These are phyloP conservation scores for Rhyzopertha dominica DNA, from an alignment of 1,140 invertebrate species.

Conservation along the genomic window DNA sequence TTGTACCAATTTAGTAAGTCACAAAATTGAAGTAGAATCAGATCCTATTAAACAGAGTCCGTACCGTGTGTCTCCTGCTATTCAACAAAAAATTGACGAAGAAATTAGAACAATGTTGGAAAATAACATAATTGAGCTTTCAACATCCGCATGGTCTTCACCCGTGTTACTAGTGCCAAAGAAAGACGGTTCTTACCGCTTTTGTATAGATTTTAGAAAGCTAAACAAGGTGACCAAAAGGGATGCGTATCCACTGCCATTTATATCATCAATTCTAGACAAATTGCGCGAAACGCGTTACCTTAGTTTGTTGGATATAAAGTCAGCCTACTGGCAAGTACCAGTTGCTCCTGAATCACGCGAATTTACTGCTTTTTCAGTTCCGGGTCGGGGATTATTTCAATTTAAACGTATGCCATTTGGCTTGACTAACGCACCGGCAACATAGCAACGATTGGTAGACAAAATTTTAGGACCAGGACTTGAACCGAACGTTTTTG, in stretches of 20 bases:
- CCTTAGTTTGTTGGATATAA: constrained; percentile 25
- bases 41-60: constrained; percentile 3
- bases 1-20: too few species aligned
- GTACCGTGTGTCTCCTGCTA: not conserved
- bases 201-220: constrained; percentile 40
- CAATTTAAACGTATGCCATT: constrained; percentile 35
- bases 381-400: constrained; percentile 36
- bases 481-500: constrained; percentile 23
- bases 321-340: constrained; percentile 19
- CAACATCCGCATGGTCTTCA: constrained; percentile 40
- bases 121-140: constrained; percentile 32
- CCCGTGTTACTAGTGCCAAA: constrained; percentile 43
- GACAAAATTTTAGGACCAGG: constrained; percentile 26
- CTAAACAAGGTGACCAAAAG: constrained; percentile 38
- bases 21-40: not conserved
- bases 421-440: constrained; percentile 28
- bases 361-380: constrained; percentile 40
- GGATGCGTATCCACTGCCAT: constrained; percentile 38
- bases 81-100: not conserved
- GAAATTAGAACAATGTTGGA: constrained; percentile 33
- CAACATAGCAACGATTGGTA: constrained; percentile 39
- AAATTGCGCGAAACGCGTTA: constrained; percentile 16
- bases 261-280: constrained; percentile 30
- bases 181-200: constrained; percentile 27
- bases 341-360: constrained; percentile 32